Evolutionary conservation across 1,140 invertebrate genomes (phyloP).

Genomic region (Himalopsyche phryganea): DNA sequence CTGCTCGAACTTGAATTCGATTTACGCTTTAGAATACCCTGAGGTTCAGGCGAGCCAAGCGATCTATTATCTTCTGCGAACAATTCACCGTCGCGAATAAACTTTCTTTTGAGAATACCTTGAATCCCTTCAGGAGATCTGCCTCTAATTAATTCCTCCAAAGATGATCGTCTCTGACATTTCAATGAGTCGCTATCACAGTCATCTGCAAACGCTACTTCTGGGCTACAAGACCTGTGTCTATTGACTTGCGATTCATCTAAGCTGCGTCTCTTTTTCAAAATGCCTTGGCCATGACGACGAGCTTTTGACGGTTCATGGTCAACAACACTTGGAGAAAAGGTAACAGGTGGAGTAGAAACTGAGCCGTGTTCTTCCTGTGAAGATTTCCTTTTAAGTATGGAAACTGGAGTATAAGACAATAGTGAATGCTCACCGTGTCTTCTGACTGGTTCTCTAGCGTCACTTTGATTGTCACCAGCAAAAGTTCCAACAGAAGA

Average conservation of each 20-base stretch:
- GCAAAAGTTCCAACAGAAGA: conserved; percentile 45
- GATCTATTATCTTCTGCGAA: conserved; percentile 48
- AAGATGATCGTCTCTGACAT: conserved; percentile 63
- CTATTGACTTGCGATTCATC: conserved; percentile 71
- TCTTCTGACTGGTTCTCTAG: conserved; percentile 41
- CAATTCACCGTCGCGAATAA: conserved; percentile 48
- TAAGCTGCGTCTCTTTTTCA: conserved; percentile 75
- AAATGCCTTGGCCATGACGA: conserved; percentile 67
- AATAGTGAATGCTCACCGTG: conserved; percentile 37
- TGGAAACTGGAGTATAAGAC: conserved; percentile 63
- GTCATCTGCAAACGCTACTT: conserved; percentile 58
- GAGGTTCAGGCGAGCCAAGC: conserved; percentile 61
- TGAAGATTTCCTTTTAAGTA: conserved; percentile 72
- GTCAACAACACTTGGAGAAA: conserved; percentile 64
- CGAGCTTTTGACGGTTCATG: conserved; percentile 51
- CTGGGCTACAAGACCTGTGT: conserved; percentile 64
- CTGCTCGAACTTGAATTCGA: conserved; percentile 59
- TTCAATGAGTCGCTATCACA: conserved; percentile 60
- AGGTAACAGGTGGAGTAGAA: conserved; percentile 64
- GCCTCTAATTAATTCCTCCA: conserved; percentile 63
- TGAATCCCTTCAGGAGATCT: conserved; percentile 55
- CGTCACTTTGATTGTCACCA: conserved; percentile 42
- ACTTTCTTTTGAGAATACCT: conserved; percentile 51
- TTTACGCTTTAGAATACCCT: conserved; percentile 73
- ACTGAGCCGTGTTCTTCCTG: conserved; percentile 58